These are phyloP conservation scores for Sylvicola fuscatus DNA, from an alignment of 2,888 invertebrate species.

Conservation along the genomic window DNA sequence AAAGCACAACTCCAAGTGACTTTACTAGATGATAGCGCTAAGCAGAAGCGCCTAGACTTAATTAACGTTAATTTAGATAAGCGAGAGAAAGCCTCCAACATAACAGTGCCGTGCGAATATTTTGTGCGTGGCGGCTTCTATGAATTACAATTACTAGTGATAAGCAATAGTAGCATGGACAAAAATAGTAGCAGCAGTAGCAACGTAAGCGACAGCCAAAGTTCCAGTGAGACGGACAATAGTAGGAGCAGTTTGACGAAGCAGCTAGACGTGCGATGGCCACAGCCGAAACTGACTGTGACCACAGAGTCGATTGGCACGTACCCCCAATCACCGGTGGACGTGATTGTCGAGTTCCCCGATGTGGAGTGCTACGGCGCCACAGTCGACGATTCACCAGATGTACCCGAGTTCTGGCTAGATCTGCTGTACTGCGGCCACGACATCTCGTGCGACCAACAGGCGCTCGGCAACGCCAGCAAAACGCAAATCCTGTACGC, in stretches of 20 bases:
- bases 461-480: conserved; percentile 15
- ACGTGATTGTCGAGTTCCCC: conserved; percentile 53
- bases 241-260: conserved; percentile 7
- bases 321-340: conserved; percentile 54
- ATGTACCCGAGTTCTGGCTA: conserved; percentile 49
- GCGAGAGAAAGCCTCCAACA: conserved; percentile 20
- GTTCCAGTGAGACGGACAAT: conserved; percentile 4
- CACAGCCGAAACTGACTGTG: conserved; percentile 46
- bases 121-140: conserved; percentile 51
- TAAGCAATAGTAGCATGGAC: conserved; percentile 5
- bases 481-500: conserved; percentile 48
- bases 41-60: no score
- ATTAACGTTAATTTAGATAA: conserved; percentile 4
- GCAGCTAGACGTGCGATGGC: conserved; percentile 64
- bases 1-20: no score
- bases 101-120: conserved; percentile 46
- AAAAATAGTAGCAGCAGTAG: conserved; percentile 9
- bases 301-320: conserved; percentile 59
- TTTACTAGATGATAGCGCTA: no score
- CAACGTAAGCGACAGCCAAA: conserved; percentile 5
- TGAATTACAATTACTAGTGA: conserved; percentile 27
- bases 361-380: conserved; percentile 39
- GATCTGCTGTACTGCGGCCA: conserved; percentile 66
- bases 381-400: conserved; percentile 14
- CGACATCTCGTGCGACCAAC: conserved; percentile 40